These are phyloP conservation scores for Prunella fulvescens DNA, from an alignment of 2,113 vertebrate genomes.

Conservation along the genomic window DNA sequence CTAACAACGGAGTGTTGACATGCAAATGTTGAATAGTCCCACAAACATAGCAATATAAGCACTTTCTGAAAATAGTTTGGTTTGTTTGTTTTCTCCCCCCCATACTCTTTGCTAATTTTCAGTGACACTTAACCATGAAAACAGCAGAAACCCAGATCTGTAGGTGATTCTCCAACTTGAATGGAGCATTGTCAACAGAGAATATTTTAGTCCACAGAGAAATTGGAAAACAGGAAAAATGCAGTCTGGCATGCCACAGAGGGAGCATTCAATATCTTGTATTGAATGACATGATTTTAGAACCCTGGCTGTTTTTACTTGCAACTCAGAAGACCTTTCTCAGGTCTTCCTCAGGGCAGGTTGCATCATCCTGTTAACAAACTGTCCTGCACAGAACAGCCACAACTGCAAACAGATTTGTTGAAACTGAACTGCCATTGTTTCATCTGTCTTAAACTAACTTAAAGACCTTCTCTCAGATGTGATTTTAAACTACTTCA, in stretches of 20 bases:
- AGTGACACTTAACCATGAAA: not conserved
- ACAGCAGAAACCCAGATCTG: not conserved
- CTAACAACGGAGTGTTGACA: not conserved
- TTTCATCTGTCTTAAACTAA: not conserved
- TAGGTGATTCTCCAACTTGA: not conserved
- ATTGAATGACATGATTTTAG: not conserved
- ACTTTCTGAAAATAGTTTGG: not conserved
- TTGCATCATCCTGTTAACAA: not conserved
- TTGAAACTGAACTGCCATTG: not conserved
- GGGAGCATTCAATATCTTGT: not conserved
- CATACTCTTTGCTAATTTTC: not conserved
- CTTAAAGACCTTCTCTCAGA: not conserved
- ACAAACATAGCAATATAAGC: not conserved
- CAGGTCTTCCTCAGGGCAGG: not conserved
- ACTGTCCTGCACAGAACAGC: not conserved
- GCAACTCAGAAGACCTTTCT: not conserved
- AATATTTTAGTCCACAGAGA: not conserved
- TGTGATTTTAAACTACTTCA: not conserved
- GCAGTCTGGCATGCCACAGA: not conserved
- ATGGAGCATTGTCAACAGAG: not conserved
- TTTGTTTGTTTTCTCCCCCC: not conserved
- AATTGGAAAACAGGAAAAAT: conserved; percentile 16
- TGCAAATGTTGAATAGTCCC: not conserved
- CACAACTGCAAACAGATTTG: not conserved
- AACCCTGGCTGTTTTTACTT: not conserved